Evolutionary conservation across 2,888 invertebrate species (phyloP), one percentile per base, ranked within the genome.

Genomic region (Sesia apiformis): DNA sequence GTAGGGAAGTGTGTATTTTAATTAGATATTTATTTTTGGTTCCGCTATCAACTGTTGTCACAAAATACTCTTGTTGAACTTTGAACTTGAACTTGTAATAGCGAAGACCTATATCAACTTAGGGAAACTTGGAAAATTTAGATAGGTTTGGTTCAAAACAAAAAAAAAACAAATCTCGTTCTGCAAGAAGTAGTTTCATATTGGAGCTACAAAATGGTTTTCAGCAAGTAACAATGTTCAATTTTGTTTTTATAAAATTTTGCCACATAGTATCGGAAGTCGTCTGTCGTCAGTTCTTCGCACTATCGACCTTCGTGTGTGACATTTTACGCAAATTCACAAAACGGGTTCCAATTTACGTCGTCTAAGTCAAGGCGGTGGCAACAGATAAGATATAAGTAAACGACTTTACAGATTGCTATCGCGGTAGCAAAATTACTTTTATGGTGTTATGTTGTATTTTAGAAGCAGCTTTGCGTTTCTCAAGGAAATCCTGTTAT

Each of bases 241-340:
- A 23, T 23, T 23, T 1, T 23, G 23, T 23, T 23, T 23, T 23
- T 23, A 23, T 23, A 23, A 23, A 23, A 23, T 23, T 23, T 23
- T 23, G 23, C 23, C 52, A 52, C 42, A 50, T 43, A 51, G 53
- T 51, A 69, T 75, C 70, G 76, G 76, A 76, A 75, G 75, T 73
- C 57, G 56, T 58, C 63, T 62, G 63, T 66, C 46, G 60, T 60
- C 64, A 65, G 74, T 76, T 76, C 74, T 70, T 71, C 70, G 72
- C 65, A 74, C 73, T 70, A 63, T 67, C 65, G 76, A 80, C 82
- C 81, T 81, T 80, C 72, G 63, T 65, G 59, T 62, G 66, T 69
- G 73, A 76, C 74, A 72, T 76, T 78, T 76, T 70, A 69, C 65
- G 73, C 70, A 65, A 69, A 70, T 71, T 70, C 58, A 58, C 63